phyloP scores from a whole-genome alignment of 2,113 vertebrate species.

The Danio rerio region GRCz12tu NC_133184.1:23045501-23046000 shows the following conservation, averaged over 20 bases:
- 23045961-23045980: slow-evolving; percentile 9
- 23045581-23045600: slow-evolving; percentile 61
- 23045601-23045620: slow-evolving; percentile 55
- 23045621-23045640: slow-evolving; percentile 48
- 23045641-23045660: slow-evolving; percentile 35
- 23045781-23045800: slow-evolving; percentile 38
- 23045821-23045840: slow-evolving; percentile 28
- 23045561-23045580: slow-evolving; percentile 46
- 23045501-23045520: neutral
- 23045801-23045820: slow-evolving; percentile 36
- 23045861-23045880: slow-evolving; percentile 26
- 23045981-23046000: neutral
- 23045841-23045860: slow-evolving; percentile 35
- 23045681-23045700: slow-evolving; percentile 35
- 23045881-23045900: slow-evolving; percentile 34
- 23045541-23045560: neutral
- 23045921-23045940: slow-evolving; percentile 22
- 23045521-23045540: neutral
- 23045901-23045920: slow-evolving; percentile 34
- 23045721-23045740: slow-evolving; percentile 21
- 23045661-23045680: slow-evolving; percentile 54
- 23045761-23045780: slow-evolving; percentile 22
- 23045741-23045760: slow-evolving; percentile 18
- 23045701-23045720: slow-evolving; percentile 23
- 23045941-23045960: slow-evolving; percentile 15